These are phyloP conservation scores for Amphiduros pacificus DNA, from an alignment of 2,888 invertebrate species.

Conservation along the genomic window DNA sequence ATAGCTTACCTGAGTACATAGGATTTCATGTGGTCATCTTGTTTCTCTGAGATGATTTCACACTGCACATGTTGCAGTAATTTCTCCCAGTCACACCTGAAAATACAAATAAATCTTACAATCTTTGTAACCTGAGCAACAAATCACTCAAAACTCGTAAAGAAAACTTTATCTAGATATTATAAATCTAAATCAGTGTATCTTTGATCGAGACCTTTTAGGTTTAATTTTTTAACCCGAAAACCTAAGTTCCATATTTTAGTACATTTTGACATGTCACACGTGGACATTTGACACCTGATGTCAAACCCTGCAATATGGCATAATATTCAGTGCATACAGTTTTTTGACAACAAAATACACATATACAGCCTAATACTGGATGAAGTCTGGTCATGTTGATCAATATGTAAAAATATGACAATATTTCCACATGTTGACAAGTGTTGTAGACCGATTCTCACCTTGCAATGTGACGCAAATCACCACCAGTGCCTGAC, in stretches of 20 bases:
- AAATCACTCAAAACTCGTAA: background rate
- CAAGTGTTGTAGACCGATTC: background rate
- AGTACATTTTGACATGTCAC: no score
- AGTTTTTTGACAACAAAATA: no score
- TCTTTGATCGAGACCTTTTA: no score
- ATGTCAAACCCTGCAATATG: no score
- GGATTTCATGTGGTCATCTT: constrained; percentile 88
- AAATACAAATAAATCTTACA: constrained; percentile 45
- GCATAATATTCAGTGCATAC: no score
- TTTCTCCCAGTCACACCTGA: constrained; percentile 83
- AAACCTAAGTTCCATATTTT: no score
- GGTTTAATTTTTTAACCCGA: no score
- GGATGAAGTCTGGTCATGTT: no score
- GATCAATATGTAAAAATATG: background rate
- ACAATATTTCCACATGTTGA: background rate
- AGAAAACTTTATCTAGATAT: no score
- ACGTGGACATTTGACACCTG: no score
- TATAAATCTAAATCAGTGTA: no score
- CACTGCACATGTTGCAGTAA: constrained; percentile 89
- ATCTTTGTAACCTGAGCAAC: background rate
- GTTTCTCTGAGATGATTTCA: constrained; percentile 90
- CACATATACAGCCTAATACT: no score
- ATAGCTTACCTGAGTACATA: constrained; percentile 92
- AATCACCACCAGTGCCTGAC: constrained; percentile 7
- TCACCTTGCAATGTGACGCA: constrained; percentile 23